These are phyloP conservation scores for Hydropsyche betteni DNA, from an alignment of 2,888 invertebrate genomes.

Conservation along the genomic window DNA sequence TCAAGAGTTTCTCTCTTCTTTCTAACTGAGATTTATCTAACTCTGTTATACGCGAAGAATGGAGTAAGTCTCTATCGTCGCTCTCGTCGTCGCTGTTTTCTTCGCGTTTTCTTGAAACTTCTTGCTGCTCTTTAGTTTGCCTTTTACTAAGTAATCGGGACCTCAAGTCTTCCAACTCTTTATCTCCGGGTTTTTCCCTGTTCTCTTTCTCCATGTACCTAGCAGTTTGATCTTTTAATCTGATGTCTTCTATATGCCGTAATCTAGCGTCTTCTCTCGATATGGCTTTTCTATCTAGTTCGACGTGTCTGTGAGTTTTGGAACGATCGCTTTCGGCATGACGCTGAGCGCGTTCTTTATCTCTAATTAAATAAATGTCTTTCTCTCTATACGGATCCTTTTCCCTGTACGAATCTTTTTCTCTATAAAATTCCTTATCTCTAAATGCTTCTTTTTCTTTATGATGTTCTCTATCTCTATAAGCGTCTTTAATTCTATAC, in stretches of 20 bases:
- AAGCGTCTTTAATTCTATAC: constrained; percentile 57
- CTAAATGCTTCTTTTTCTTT: constrained; percentile 55
- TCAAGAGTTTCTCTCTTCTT: constrained; percentile 74
- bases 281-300: constrained; percentile 16
- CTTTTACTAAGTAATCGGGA: constrained; percentile 76
- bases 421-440: constrained; percentile 54
- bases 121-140: constrained; percentile 72
- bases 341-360: constrained; percentile 50
- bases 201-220: constrained; percentile 57
- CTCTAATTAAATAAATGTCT: constrained; percentile 59
- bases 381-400: constrained; percentile 60
- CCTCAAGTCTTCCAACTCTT: constrained; percentile 78
- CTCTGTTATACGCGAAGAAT: constrained; percentile 57
- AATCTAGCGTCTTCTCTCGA: constrained; percentile 35
- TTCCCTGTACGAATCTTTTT: constrained; percentile 55
- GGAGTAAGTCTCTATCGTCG: constrained; percentile 28
- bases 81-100: constrained; percentile 55
- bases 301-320: constrained; percentile 25
- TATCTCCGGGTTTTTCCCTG: constrained; percentile 65
- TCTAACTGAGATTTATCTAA: constrained; percentile 67
- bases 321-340: constrained; percentile 52
- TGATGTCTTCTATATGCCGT: constrained; percentile 22
- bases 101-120: constrained; percentile 56
- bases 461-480: constrained; percentile 55
- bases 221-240: constrained; percentile 24